These are phyloP conservation scores for Pseudocheirus occidentalis DNA, from an alignment of 2,797 vertebrate genomes.

Conservation along the genomic window DNA sequence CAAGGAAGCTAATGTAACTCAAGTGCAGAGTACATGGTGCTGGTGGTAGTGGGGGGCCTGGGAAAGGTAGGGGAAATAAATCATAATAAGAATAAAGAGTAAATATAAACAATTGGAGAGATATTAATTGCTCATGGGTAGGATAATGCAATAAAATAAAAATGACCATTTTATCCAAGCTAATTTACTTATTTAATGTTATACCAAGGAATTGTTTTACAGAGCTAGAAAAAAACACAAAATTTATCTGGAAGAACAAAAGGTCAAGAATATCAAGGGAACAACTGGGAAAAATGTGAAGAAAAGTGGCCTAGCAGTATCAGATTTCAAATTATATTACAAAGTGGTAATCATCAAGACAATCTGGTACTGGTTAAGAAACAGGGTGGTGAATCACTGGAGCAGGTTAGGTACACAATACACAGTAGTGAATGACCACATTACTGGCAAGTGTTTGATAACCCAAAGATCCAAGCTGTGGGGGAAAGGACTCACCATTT, in stretches of 20 bases:
- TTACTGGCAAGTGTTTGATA: neutral
- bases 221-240: neutral
- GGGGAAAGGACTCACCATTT: neutral
- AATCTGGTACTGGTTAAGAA: neutral
- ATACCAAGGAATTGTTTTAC: neutral
- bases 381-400: neutral
- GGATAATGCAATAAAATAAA: neutral
- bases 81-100: neutral
- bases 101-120: neutral
- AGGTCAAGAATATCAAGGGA: neutral
- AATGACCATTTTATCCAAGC: neutral
- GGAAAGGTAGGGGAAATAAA: neutral
- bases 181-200: neutral
- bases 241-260: neutral
- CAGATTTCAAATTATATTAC: neutral
- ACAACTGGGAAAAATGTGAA: neutral
- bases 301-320: neutral
- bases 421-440: neutral
- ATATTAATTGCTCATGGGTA: neutral
- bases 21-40: neutral
- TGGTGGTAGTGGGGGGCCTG: neutral
- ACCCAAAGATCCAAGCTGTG: neutral
- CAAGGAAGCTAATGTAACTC: neutral
- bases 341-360: neutral
- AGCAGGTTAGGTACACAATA: neutral